Base-by-base conservation (phyloP, 2,113 vertebrate genomes). In the Sinocyclocheilus anophthalmus region DNA sequence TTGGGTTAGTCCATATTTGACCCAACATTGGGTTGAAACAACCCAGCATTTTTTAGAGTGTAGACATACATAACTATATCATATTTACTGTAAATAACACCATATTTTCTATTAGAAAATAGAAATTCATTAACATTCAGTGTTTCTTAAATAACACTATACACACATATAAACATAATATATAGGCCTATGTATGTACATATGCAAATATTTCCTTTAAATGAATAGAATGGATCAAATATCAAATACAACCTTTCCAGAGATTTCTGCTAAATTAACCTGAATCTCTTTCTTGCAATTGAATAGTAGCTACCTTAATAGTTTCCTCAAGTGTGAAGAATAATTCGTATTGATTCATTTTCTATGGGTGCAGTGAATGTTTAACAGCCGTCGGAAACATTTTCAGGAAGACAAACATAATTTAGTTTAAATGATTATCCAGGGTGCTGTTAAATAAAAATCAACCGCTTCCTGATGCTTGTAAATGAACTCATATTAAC, bases 371-470 rank as follows among this genome's bases (percentile, higher is more conserved):
- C n/a, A 80, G 55, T 61, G 5, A 80, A 42, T 80, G 20, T 80
- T 42, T 61, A 16, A 39, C 55, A n/a, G 33, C 10, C 11, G n/a
- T 61, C 33, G 77, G 55, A 79, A 61, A 61, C 57, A 13, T 13
- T 39, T 59, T 80, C 20, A 42, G 57, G 33, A 63, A 24, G 55
- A 80, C 37, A 61, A 9, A 80, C 22, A 24, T n/a, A 39, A 55
- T 61, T 80, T 80, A 24, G 33, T 39, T 61, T 42, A 57, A 80
- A 80, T 80, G 20, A 80, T 80, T 80, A 39, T 61, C 55, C 33
- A 61, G 55, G 13, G n/a, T 26, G 3, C 16, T 30, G 59, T 48
- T 26, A 48, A 65, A 81, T 63, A 26, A 81, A 65, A 81, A 69
- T 30, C 42, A 70, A 22, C 9, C 9, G 42, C 42, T 53, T 18